Evolutionary conservation across 2,113 vertebrate genomes (phyloP).

Genomic region (Turdus rufiventris): DNA sequence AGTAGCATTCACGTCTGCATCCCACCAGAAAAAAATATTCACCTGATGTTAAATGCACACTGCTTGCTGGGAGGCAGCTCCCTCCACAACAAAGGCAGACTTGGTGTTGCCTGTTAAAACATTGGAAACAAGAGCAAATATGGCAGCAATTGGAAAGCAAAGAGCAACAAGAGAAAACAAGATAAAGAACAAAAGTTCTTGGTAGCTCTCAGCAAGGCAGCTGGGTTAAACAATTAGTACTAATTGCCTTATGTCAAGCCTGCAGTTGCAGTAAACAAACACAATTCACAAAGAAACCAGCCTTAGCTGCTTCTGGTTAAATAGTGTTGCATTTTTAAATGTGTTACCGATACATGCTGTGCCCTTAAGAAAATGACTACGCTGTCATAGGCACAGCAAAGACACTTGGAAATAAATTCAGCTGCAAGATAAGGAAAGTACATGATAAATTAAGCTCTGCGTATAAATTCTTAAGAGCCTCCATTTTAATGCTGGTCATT

Average conservation of each 20-base stretch:
- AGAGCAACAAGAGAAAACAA: constrained; percentile 75
- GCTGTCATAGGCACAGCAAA: constrained; percentile 87
- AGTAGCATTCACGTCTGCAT: background rate
- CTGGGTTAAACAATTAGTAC: constrained; percentile 88
- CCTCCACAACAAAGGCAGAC: constrained; percentile 23
- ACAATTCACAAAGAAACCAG: constrained; percentile 83
- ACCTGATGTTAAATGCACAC: background rate
- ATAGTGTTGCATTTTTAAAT: constrained; percentile 82
- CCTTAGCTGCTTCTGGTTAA: constrained; percentile 83
- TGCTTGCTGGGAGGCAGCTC: background rate
- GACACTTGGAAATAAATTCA: constrained; percentile 99
- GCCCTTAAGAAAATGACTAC: constrained; percentile 98
- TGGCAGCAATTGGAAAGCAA: constrained; percentile 73
- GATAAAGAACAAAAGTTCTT: constrained; percentile 81
- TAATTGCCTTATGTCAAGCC: constrained; percentile 87
- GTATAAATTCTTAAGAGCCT: constrained; percentile 99
- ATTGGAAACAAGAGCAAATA: constrained; percentile 62
- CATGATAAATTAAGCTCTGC: constrained; percentile 98
- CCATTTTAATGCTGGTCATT: constrained; percentile 99
- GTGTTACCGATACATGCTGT: constrained; percentile 90
- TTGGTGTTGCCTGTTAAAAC: constrained; percentile 47
- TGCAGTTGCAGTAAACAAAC: constrained; percentile 87
- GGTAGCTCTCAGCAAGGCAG: constrained; percentile 83
- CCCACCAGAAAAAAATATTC: background rate
- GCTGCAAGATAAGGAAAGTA: constrained; percentile 97